Conservation (phyloP, 1,140 invertebrate genomes). For the Drosophila pachea region DNA sequence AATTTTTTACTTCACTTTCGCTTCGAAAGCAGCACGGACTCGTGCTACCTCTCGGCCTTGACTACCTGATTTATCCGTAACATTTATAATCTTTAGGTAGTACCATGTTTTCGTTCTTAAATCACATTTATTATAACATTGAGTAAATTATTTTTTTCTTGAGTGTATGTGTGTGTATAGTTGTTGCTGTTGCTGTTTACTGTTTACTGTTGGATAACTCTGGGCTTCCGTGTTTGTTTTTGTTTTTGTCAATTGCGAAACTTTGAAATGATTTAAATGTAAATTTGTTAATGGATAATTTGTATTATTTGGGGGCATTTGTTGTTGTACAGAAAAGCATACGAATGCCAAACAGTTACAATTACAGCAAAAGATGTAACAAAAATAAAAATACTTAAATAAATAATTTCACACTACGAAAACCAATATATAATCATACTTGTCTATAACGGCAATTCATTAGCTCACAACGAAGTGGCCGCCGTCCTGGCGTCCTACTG, state of each 20-base stretch:
- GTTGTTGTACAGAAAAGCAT: conserved; percentile 59
- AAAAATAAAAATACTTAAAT: conserved; percentile 73
- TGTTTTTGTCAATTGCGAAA: background rate
- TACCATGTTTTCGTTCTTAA: conserved; percentile 67
- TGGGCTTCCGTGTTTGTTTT: conserved; percentile 21
- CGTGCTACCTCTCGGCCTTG: conserved; percentile 21
- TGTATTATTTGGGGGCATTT: conserved; percentile 38
- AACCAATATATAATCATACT: conserved; percentile 43
- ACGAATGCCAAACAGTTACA: conserved; percentile 61
- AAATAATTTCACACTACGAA: conserved; percentile 67
- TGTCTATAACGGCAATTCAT: conserved; percentile 11
- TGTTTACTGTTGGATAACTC: conserved; percentile 31
- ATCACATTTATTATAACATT: conserved; percentile 77
- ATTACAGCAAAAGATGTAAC: conserved; percentile 61
- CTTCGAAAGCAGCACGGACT: conserved; percentile 26
- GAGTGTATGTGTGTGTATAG: conserved; percentile 58
- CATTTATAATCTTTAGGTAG: conserved; percentile 53
- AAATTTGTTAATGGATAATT: conserved; percentile 36
- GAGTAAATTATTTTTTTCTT: conserved; percentile 66
- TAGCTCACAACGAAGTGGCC: background rate
- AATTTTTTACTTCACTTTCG: conserved; percentile 34
- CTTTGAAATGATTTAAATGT: conserved; percentile 7
- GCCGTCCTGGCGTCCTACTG: background rate
- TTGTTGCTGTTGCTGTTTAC: no score
- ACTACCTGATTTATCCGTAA: conserved; percentile 36